Evolutionary conservation across 2,888 invertebrate species (phyloP), one percentile per base, ranked within the genome.

Genomic region (Drosophila robusta): DNA sequence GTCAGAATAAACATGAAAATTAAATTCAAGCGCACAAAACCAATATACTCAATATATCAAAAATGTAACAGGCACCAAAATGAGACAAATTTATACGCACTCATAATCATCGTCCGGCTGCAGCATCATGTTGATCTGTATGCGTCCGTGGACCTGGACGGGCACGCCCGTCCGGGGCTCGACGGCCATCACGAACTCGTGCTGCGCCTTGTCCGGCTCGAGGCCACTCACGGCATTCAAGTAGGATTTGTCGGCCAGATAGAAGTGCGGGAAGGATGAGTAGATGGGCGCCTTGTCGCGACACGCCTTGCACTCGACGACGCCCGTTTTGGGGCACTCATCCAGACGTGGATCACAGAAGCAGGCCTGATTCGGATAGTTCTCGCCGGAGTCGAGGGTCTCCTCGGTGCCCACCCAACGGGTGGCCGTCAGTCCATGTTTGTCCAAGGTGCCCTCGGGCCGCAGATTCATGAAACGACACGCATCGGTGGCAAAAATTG

Each of bases 201-300:
- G 95, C 63, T 93, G 91, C 0, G 93, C 93, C 51, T 94, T 92
- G 0, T 94, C 92, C 0, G 97, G 96, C 0, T 93, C 88, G 87
- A 97, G 91, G 0, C 97, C 97, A 0, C 92, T 92, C 0, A 98
- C 93, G 39, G 93, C 93, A 60, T 93, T 86, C 9, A 93, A 88
- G 85, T 96, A 97, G 71, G 93, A 93, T 0, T 94, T 93, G 91
- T 97, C 96, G 0, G 95, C 95, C 83, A 95, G 91, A 77, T 95
- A 95, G 92, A 97, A 97, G 91, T 98, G 97, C 0, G 98, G 97
- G 80, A 95, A 94, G 0, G 96, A 95, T 24, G 97, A 94, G 91
- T 95, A 96, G 12, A 95, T 96, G 0, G 98, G 97, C n/a, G 97
- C 96, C 52, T 95, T 95, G 91, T 93, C 95, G 70, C 95, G 95